Evolutionary conservation across 2,888 invertebrate genomes (phyloP).

Genomic region (Drosophila tripunctata): DNA sequence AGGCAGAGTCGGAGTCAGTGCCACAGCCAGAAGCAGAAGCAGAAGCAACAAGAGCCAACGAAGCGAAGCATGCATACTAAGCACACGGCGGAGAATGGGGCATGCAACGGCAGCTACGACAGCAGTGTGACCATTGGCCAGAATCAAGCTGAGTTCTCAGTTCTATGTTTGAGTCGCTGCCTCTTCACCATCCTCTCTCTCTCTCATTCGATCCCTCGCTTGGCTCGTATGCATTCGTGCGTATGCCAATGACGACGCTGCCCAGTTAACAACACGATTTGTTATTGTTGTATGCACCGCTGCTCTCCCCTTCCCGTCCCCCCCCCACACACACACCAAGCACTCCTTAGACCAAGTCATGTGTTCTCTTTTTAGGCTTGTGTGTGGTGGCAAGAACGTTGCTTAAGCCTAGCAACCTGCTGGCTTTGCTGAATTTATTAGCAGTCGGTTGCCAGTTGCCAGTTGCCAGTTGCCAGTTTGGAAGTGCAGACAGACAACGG

Average conservation of each 20-base stretch:
- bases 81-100: conserved; percentile 19
- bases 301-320: background rate
- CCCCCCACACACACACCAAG: background rate
- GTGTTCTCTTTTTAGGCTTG: too few relatives aligned
- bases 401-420: conserved; percentile 75
- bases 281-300: conserved; percentile 61
- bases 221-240: conserved; percentile 63
- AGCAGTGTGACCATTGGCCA: conserved; percentile 59
- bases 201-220: conserved; percentile 1
- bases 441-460: conserved; percentile 51
- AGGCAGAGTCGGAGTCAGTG: conserved; percentile 40
- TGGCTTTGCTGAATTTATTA: conserved; percentile 76
- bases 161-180: too few relatives aligned
- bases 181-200: too few relatives aligned
- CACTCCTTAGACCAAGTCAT: background rate
- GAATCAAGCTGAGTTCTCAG: conserved; percentile 9
- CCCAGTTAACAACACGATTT: conserved; percentile 78
- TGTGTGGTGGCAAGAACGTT: conserved; percentile 41
- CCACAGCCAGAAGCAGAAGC: conserved; percentile 12
- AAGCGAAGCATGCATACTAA: conserved; percentile 76
- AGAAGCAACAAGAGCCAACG: conserved; percentile 46
- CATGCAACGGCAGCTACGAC: conserved; percentile 45
- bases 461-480: conserved; percentile 22
- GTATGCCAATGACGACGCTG: conserved; percentile 71
- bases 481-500: conserved; percentile 40